Evolutionary conservation across 2,113 vertebrate genomes (phyloP).

Genomic region (Etheostoma cragini): DNA sequence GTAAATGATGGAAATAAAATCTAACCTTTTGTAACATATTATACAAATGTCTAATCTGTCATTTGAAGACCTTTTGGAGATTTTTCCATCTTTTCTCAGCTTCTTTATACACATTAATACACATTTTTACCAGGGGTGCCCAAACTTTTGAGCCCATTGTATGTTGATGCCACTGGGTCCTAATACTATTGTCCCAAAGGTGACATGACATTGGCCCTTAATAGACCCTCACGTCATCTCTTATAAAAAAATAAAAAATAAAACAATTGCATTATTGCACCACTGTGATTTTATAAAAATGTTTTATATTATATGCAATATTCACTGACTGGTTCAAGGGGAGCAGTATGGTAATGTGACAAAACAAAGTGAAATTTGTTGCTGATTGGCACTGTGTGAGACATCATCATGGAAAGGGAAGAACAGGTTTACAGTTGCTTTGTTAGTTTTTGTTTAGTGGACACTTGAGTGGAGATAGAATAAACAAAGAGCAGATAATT

Average conservation of each 20-base stretch:
- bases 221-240: conserved; percentile 2
- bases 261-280: neutral
- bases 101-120: no score
- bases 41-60: no score
- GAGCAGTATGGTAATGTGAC: conserved; percentile 2
- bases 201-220: neutral
- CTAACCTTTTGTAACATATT: no score
- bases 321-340: conserved; percentile 12
- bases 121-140: no score
- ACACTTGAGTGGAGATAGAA: conserved; percentile 13
- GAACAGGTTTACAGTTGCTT: conserved; percentile 24
- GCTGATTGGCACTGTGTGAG: conserved; percentile 50
- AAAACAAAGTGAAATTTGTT: conserved; percentile 40
- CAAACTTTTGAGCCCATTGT: no score
- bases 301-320: no score
- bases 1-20: no score
- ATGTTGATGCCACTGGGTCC: no score
- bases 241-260: neutral
- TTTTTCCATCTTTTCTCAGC: no score
- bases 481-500: conserved; percentile 13
- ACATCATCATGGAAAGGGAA: conserved; percentile 19
- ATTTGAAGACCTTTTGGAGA: no score
- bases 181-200: neutral
- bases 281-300: neutral
- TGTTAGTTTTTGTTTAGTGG: conserved; percentile 45